phyloP scores from a whole-genome alignment of 2,113 vertebrate species.

The Embiotoca jacksoni region DNA sequence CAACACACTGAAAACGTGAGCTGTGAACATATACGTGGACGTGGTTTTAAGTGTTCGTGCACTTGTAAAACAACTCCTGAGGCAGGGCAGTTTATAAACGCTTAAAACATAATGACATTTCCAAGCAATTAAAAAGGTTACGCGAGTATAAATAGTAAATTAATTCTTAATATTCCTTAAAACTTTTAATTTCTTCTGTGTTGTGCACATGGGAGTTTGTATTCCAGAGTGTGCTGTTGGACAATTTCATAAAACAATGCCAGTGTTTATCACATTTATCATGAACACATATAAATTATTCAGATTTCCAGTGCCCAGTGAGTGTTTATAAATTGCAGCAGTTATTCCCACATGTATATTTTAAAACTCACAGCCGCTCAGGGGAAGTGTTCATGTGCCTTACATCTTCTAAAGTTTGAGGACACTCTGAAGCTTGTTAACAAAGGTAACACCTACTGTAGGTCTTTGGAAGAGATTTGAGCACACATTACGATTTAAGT shows the following conservation, averaged over 20 bases:
- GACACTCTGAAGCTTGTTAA: too few relatives aligned
- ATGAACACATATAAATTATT: constrained; percentile 24
- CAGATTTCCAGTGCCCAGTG: neutral
- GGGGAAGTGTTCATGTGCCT: neutral
- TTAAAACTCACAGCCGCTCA: constrained; percentile 2
- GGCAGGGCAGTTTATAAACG: too few relatives aligned
- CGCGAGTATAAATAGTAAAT: neutral
- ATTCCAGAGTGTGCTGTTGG: neutral
- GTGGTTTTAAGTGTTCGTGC: neutral
- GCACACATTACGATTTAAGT: too few relatives aligned
- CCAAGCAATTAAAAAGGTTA: neutral
- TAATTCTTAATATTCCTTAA: neutral
- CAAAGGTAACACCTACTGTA: too few relatives aligned
- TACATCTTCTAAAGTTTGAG: too few relatives aligned
- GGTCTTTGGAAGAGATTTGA: too few relatives aligned
- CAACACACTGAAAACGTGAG: neutral
- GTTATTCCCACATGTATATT: constrained; percentile 1
- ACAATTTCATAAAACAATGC: constrained; percentile 18
- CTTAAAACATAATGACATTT: neutral
- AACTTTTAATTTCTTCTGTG: neutral
- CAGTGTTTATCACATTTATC: constrained; percentile 18
- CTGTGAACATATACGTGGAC: neutral
- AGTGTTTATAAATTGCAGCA: constrained; percentile 14
- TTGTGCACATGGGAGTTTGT: neutral
- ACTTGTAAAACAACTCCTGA: neutral